Percentiles rank a stretch among this genome's conserved stretches.
phyloP scores from a whole-genome alignment of 2,888 invertebrate genomes.

The Nipponacmea schrenckii region DNA sequence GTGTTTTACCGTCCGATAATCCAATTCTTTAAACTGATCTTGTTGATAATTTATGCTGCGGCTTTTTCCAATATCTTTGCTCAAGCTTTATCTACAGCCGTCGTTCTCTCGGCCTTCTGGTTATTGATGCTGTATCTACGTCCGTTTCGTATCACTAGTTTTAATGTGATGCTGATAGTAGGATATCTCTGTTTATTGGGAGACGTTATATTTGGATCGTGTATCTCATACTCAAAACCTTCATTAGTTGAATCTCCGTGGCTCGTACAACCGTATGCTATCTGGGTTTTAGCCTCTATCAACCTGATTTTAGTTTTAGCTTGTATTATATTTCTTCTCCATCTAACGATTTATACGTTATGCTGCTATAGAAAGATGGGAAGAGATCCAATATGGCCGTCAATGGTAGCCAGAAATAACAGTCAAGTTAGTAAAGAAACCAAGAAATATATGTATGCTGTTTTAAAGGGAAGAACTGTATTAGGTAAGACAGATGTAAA shows the following conservation, averaged over 20 bases:
- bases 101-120: constrained; percentile 38
- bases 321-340: constrained; percentile 38
- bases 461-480: constrained; percentile 54
- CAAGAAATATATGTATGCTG: constrained; percentile 57
- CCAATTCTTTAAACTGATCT: constrained; percentile 45
- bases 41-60: constrained; percentile 49
- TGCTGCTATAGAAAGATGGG: constrained; percentile 41
- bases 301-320: constrained; percentile 43
- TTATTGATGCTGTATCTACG: constrained; percentile 41
- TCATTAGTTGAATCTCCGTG: constrained; percentile 38
- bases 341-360: constrained; percentile 39
- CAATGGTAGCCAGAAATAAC: constrained; percentile 48
- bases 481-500: constrained; percentile 42
- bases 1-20: constrained; percentile 49
- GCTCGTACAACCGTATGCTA: constrained; percentile 48
- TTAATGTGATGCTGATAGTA: constrained; percentile 50
- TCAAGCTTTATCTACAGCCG: constrained; percentile 44
- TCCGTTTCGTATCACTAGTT: constrained; percentile 55
- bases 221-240: constrained; percentile 34
- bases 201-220: constrained; percentile 48
- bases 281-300: constrained; percentile 42
- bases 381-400: constrained; percentile 57
- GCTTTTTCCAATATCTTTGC: constrained; percentile 43
- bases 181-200: constrained; percentile 46
- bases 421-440: constrained; percentile 51